phyloP scores from a whole-genome alignment of 2,888 invertebrate species.

The Nineta flava region DNA sequence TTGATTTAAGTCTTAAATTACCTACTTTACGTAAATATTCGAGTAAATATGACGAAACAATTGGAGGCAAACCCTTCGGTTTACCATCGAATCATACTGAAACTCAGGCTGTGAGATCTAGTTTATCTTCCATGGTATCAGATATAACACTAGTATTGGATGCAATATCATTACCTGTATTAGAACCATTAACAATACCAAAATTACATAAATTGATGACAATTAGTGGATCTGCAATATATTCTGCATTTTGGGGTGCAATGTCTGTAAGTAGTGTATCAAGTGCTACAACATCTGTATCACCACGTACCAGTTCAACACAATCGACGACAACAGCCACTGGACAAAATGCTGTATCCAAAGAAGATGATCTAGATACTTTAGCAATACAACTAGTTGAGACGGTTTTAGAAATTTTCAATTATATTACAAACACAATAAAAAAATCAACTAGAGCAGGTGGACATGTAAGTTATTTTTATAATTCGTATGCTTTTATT shows the following conservation, averaged over 20 bases:
- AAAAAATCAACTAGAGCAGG: slow-evolving; percentile 75
- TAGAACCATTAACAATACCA: slow-evolving; percentile 75
- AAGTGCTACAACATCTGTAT: slow-evolving; percentile 33
- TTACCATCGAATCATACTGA: slow-evolving; percentile 53
- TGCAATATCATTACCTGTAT: slow-evolving; percentile 68
- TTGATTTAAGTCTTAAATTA: slow-evolving; percentile 67
- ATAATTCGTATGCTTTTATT: too few relatives aligned
- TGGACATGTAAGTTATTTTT: slow-evolving; percentile 50
- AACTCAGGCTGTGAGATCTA: slow-evolving; percentile 57
- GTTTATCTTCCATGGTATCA: slow-evolving; percentile 62
- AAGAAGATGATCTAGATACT: slow-evolving; percentile 68
- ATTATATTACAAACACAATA: slow-evolving; percentile 62
- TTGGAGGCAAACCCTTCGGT: slow-evolving; percentile 47
- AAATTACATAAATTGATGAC: slow-evolving; percentile 68
- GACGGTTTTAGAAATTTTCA: slow-evolving; percentile 74
- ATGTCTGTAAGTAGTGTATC: slow-evolving; percentile 16
- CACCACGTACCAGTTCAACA: slow-evolving; percentile 15
- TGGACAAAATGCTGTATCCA: slow-evolving; percentile 20
- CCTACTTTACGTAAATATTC: slow-evolving; percentile 49
- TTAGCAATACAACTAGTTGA: slow-evolving; percentile 73
- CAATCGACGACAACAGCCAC: slow-evolving; percentile 14
- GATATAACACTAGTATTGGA: slow-evolving; percentile 73
- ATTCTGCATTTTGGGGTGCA: slow-evolving; percentile 44
- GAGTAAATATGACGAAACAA: slow-evolving; percentile 42
- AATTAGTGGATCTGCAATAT: slow-evolving; percentile 68